phyloP scores from a whole-genome alignment of 2,888 invertebrate genomes.

The Corbicula japonica region DNA sequence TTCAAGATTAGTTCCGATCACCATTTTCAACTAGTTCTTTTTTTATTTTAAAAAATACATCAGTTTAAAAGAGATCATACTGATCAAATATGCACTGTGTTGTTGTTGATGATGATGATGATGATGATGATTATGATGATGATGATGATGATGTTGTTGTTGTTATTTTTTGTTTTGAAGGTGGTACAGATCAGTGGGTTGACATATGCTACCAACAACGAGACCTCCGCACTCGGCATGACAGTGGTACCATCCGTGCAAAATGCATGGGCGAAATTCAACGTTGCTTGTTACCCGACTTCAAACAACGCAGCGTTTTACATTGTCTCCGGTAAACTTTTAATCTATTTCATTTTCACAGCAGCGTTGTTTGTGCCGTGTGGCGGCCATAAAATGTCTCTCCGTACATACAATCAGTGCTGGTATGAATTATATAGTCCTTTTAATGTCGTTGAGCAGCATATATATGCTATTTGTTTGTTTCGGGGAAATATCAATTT shows the following conservation, averaged over 20 bases:
- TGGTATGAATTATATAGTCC: too few relatives aligned
- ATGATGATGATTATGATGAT: not conserved
- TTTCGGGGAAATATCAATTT: too few relatives aligned
- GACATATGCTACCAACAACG: constrained; percentile 28
- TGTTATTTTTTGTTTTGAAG: not conserved
- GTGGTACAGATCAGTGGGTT: constrained; percentile 33
- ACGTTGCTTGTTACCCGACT: not conserved
- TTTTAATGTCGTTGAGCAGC: too few relatives aligned
- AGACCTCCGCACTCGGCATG: constrained; percentile 28
- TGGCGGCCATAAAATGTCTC: too few relatives aligned
- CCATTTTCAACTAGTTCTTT: too few relatives aligned
- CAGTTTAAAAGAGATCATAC: not conserved
- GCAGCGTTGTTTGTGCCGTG: too few relatives aligned
- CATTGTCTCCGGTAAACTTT: not conserved
- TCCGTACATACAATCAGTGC: too few relatives aligned
- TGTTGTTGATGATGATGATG: not conserved
- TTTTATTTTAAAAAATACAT: not conserved
- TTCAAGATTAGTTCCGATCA: too few relatives aligned
- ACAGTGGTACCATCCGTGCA: constrained; percentile 32
- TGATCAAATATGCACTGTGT: not conserved
- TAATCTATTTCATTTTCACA: not conserved
- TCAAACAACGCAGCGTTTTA: not conserved
- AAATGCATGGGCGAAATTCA: not conserved
- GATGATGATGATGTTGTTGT: not conserved
- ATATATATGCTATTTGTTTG: too few relatives aligned